Base-by-base conservation (phyloP, 2,888 invertebrate genomes). In the Lithophane ornitopus region DNA sequence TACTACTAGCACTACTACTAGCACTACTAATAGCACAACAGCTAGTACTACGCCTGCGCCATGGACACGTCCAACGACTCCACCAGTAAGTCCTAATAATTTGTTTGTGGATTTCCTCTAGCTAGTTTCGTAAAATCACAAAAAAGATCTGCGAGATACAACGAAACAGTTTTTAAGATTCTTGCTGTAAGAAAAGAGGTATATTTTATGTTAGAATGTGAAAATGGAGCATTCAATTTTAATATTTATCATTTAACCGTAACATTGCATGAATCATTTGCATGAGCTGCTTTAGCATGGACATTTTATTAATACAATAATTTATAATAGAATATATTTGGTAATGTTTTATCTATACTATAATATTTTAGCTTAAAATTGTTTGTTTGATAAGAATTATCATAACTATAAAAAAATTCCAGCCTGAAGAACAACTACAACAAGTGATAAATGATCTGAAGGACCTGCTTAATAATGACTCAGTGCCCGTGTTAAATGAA, bases 341-440 rank as follows among this genome's bases (percentile, higher is more conserved):
- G 22, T 49, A 22, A 61, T 41, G 14, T n/a, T n/a, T 46, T 12
- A n/a, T 39, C 12, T n/a, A 19, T 8, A 28, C 14, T 52, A 6
- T 16, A 34, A 39, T 28, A 22, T 16, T 41, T 16, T 3, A 14
- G 16, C 26, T 3, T 46, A 28, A 16, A 62, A 44, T 49, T 44
- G 6, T 56, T 59, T 19, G 14, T 26, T 39, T 39, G 11, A 28
- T 8, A 71, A 41, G 3, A 34, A 34, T 26, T 28, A 26, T 63
- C 7, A 44, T 44, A 28, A 39, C 26, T 34, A 1, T 49, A 12
- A 14, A 56, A 26, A 44, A 0, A n/a, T 79, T 92, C 28, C 90
- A 95, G 96, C 93, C 94, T 1, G 91, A 93, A 46, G 91, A 95
- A 41, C 93, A 95, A 76, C 84, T 96, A 11, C 88, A 92, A 54